These are phyloP conservation scores for Euleptes europaea DNA, from an alignment of 2,113 vertebrate genomes.

Conservation along the genomic window DNA sequence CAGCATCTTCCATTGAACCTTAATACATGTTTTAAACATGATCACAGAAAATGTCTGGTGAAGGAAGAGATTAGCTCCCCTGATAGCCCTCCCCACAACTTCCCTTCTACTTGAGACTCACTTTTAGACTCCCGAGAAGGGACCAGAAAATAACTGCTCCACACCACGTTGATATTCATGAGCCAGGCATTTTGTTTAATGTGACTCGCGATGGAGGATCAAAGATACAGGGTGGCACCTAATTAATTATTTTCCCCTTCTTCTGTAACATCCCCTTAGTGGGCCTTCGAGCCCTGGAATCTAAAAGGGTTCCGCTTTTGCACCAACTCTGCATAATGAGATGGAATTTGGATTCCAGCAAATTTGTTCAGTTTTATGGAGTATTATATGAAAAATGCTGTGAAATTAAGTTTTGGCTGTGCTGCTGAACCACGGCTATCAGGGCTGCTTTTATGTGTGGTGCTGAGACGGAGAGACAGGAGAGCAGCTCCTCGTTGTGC, in stretches of 20 bases:
- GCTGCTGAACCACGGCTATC: slow-evolving; percentile 51
- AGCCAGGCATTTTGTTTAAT: slow-evolving; percentile 50
- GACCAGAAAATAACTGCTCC: not conserved
- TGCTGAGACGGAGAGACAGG: slow-evolving; percentile 31
- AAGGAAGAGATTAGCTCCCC: not conserved
- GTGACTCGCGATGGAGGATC: slow-evolving; percentile 48
- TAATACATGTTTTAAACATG: not conserved
- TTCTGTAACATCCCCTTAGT: slow-evolving; percentile 44
- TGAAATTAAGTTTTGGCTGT: slow-evolving; percentile 62
- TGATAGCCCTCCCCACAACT: not conserved
- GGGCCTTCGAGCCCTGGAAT: not conserved
- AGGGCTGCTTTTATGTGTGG: slow-evolving; percentile 45
- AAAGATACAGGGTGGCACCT: slow-evolving; percentile 61
- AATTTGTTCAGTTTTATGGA: slow-evolving; percentile 59
- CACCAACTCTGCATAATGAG: slow-evolving; percentile 53
- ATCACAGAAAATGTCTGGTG: not conserved
- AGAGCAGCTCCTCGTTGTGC: slow-evolving; percentile 36
- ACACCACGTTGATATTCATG: slow-evolving; percentile 36
- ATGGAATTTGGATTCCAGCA: slow-evolving; percentile 60
- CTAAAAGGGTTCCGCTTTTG: slow-evolving; percentile 47
- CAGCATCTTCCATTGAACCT: not conserved
- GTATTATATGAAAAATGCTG: slow-evolving; percentile 50
- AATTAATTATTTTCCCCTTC: slow-evolving; percentile 61
- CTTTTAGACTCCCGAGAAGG: not conserved
- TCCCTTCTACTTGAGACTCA: not conserved